phyloP scores from a whole-genome alignment of 1,140 invertebrate species.

The Hermetia illucens region DNA sequence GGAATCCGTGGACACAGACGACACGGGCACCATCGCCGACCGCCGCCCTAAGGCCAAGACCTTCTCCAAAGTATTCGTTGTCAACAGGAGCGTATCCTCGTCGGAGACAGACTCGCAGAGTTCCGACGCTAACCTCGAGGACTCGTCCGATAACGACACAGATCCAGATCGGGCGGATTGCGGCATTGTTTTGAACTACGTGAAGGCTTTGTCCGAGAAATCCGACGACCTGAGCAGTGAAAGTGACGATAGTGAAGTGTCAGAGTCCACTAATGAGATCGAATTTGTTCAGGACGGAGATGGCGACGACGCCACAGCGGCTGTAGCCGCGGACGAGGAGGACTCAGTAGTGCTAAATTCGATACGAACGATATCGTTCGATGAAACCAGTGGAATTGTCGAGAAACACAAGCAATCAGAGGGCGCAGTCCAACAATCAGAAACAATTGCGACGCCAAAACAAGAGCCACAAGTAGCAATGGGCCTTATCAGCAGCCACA shows the following conservation, averaged over 20 bases:
- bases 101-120: slow-evolving; percentile 39
- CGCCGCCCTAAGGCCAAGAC: slow-evolving; percentile 39
- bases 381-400: not conserved
- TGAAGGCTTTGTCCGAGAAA: slow-evolving; percentile 22
- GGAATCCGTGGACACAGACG: slow-evolving; percentile 23
- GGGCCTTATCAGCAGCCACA: not conserved
- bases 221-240: slow-evolving; percentile 3
- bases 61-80: slow-evolving; percentile 59
- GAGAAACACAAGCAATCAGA: not conserved
- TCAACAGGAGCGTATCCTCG: slow-evolving; percentile 51
- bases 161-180: slow-evolving; percentile 33
- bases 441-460: not conserved
- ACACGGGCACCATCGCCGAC: slow-evolving; percentile 25
- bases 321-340: slow-evolving; percentile 2
- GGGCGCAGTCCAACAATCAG: not conserved
- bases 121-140: slow-evolving; percentile 36
- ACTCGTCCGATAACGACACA: slow-evolving; percentile 38
- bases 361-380: not conserved
- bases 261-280: not conserved
- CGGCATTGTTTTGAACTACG: slow-evolving; percentile 30
- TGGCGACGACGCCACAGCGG: not conserved
- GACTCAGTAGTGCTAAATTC: slow-evolving; percentile 2
- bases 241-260: not conserved
- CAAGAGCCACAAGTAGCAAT: not conserved
- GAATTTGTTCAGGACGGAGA: not conserved